Conservation (phyloP, 2,797 vertebrate species). For the Acropternis orthonyx region DNA sequence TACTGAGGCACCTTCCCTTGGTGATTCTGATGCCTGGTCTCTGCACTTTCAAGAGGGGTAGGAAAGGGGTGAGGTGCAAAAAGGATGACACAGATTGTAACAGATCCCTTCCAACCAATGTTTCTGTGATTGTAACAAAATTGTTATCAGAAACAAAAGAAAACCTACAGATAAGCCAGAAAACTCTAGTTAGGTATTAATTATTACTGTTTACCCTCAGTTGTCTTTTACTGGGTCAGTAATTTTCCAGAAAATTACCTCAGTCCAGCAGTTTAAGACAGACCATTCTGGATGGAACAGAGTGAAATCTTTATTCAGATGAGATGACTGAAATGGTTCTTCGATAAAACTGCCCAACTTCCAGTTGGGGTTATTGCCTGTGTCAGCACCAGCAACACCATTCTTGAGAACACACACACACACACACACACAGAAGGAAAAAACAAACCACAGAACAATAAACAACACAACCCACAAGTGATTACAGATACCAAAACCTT, state of each 20-base stretch:
- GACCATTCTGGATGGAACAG: neutral
- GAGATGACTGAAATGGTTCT: neutral
- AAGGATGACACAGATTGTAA: neutral
- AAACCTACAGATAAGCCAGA: neutral
- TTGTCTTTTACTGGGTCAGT: neutral
- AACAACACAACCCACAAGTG: conserved; percentile 7
- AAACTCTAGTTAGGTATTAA: neutral
- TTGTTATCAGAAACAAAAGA: neutral
- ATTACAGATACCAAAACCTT: neutral
- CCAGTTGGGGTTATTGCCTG: neutral
- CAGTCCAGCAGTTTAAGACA: neutral
- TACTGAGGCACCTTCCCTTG: neutral
- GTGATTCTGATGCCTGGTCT: neutral
- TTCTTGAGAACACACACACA: neutral
- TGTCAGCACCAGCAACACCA: neutral
- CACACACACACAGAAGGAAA: neutral
- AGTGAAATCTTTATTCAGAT: neutral
- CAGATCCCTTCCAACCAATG: neutral
- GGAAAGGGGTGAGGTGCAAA: accelerated
- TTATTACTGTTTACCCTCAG: neutral
- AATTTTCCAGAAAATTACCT: neutral
- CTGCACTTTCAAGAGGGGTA: neutral
- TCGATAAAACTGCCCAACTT: neutral
- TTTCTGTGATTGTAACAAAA: neutral
- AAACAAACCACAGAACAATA: neutral